phyloP scores from a whole-genome alignment of 2,888 invertebrate genomes.

The Drosophila tripunctata region DNA sequence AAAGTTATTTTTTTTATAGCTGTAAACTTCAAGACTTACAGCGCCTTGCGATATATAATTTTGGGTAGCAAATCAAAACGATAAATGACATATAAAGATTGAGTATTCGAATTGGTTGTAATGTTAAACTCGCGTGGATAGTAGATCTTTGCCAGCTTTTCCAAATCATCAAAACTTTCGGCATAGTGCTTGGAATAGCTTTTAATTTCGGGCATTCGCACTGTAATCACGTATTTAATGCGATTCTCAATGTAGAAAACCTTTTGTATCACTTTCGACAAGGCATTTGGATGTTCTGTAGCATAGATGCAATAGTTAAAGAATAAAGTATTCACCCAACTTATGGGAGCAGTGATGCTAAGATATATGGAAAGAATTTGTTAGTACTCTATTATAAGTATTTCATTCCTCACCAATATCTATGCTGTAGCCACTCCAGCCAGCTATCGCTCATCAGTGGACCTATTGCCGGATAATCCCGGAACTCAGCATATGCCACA shows the following conservation, averaged over 20 bases:
- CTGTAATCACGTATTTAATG: constrained; percentile 53
- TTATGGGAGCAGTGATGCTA: constrained; percentile 49
- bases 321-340: constrained; percentile 65
- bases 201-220: constrained; percentile 41
- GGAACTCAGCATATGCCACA: constrained; percentile 77
- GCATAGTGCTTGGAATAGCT: constrained; percentile 5
- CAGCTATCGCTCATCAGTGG: constrained; percentile 68
- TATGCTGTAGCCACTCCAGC: constrained; percentile 69
- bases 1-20: not conserved
- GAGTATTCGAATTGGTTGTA: constrained; percentile 51
- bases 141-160: constrained; percentile 33
- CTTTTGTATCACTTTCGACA: constrained; percentile 50
- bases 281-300: constrained; percentile 24
- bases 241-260: constrained; percentile 65
- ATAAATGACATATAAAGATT: constrained; percentile 57
- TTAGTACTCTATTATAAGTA: not conserved
- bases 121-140: constrained; percentile 68
- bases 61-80: constrained; percentile 50
- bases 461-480: constrained; percentile 63
- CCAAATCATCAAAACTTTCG: constrained; percentile 56
- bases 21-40: constrained; percentile 74
- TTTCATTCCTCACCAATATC: constrained; percentile 71
- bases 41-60: constrained; percentile 72
- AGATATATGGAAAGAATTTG: not conserved
- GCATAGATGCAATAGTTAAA: constrained; percentile 67